These are phyloP conservation scores for Melanerpes aurifrons DNA, from an alignment of 2,113 vertebrate genomes.

Conservation along the genomic window DNA sequence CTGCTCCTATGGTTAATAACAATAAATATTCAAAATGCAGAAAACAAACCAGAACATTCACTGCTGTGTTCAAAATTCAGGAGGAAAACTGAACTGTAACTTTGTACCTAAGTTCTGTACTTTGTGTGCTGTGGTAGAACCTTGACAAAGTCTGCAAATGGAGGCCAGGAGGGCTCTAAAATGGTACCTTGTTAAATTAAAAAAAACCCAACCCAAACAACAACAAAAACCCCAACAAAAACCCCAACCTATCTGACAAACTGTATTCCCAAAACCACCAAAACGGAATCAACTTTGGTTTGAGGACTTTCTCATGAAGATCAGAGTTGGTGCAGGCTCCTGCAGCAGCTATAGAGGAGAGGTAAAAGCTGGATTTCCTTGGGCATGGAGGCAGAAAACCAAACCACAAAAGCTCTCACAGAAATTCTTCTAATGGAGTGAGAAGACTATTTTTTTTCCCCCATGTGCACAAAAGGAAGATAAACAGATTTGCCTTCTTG, in stretches of 20 bases:
- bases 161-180: not conserved
- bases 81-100: not conserved
- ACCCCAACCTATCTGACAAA: not conserved
- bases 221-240: no score
- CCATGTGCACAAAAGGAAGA: not conserved
- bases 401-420: not conserved
- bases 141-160: not conserved
- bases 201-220: no score
- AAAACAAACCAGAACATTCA: not conserved
- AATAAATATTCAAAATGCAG: slow-evolving; percentile 6
- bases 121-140: not conserved
- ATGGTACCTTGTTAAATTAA: not conserved
- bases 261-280: not conserved
- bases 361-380: not conserved
- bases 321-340: not conserved
- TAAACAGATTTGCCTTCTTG: accelerated
- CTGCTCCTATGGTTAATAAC: not conserved
- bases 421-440: not conserved
- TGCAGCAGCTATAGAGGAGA: not conserved
- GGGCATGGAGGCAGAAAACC: not conserved
- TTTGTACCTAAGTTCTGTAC: not conserved
- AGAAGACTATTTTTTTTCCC: not conserved
- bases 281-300: not conserved
- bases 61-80: not conserved
- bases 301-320: not conserved